These are phyloP conservation scores for Candidula unifasciata DNA, from an alignment of 2,888 invertebrate species.

Conservation along the genomic window DNA sequence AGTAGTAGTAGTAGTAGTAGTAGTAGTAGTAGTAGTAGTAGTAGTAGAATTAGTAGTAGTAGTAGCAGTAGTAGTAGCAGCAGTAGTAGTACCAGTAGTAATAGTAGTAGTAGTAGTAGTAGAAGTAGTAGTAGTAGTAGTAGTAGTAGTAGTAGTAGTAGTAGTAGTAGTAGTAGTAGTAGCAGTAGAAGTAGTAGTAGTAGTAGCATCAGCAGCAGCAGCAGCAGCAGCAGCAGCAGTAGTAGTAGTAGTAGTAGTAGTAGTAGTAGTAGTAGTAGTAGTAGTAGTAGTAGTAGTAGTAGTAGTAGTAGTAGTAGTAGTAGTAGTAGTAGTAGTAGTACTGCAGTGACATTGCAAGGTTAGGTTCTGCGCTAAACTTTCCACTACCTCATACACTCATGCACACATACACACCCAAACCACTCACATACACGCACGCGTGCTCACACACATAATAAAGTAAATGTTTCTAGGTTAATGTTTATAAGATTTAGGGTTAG, in stretches of 20 bases:
- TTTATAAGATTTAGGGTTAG: too few relatives aligned
- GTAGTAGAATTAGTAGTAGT: too few relatives aligned
- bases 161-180: conserved; percentile 25
- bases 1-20: conserved; percentile 34
- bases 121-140: conserved; percentile 27
- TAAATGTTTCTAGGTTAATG: too few relatives aligned
- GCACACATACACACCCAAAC: too few relatives aligned
- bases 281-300: conserved; percentile 31
- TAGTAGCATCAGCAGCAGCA: too few relatives aligned
- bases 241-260: conserved; percentile 25
- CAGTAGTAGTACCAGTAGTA: conserved; percentile 30
- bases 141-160: conserved; percentile 30
- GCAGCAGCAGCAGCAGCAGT: too few relatives aligned
- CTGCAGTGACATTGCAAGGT: too few relatives aligned
- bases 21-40: conserved; percentile 20
- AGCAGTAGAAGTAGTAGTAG: conserved; percentile 22
- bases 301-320: conserved; percentile 37
- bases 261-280: conserved; percentile 35
- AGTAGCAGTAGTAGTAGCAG: background rate
- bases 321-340: conserved; percentile 37
- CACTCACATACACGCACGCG: too few relatives aligned
- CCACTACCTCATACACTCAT: too few relatives aligned
- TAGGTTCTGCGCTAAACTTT: too few relatives aligned
- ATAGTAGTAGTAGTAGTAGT: conserved; percentile 32
- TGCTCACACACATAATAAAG: too few relatives aligned